Conservation (phyloP, 2,113 vertebrate species). For the Tapirus terrestris region DNA sequence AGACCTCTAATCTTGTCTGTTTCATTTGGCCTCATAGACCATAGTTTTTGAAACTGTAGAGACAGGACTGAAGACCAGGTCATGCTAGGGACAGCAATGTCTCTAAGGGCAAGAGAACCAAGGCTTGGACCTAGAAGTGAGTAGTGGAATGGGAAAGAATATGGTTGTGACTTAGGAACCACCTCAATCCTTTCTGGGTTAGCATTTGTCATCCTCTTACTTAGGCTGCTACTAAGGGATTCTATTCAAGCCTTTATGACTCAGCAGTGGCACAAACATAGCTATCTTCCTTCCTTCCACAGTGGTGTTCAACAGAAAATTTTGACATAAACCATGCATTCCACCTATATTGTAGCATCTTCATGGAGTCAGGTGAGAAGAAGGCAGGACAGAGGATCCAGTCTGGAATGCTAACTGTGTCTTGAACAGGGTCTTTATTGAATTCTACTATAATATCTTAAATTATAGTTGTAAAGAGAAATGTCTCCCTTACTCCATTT, state of each 20-base stretch:
- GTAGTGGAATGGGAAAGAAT: background rate
- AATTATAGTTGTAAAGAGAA: background rate
- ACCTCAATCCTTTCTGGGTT: background rate
- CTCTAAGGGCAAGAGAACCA: background rate
- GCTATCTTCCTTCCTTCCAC: background rate
- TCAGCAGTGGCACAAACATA: background rate
- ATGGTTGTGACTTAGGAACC: background rate
- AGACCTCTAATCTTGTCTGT: background rate
- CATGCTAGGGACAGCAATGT: background rate
- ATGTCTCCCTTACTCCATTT: background rate
- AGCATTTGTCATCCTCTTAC: background rate
- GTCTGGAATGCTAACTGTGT: background rate
- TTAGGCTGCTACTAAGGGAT: background rate
- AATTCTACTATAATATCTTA: background rate
- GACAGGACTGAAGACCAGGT: background rate
- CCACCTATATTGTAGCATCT: background rate
- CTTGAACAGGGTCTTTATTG: background rate
- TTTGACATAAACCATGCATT: background rate
- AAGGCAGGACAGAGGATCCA: background rate
- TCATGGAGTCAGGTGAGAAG: background rate
- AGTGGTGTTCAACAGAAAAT: background rate
- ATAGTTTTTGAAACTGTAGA: background rate
- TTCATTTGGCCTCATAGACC: background rate
- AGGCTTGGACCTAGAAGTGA: background rate
- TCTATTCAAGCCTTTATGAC: too few species aligned